Percentiles rank a stretch among this genome's conserved stretches.
Conservation (phyloP, 2,888 invertebrate genomes). For the Scaptomyza parva region DNA sequence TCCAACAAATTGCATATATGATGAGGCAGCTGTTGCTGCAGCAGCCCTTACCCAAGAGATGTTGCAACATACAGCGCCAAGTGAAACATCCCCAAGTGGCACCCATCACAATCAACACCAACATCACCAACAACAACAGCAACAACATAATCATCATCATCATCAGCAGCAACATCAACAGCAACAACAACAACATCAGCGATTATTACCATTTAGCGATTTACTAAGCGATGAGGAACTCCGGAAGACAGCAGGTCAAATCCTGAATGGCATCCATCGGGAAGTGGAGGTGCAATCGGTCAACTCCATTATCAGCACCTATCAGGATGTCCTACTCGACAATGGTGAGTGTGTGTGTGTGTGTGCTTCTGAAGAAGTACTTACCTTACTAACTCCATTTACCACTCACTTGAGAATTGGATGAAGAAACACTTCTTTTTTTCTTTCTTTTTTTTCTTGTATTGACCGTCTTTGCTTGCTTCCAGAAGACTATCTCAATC, state of each 20-base stretch:
- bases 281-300: slow-evolving; percentile 87
- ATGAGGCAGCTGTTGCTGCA: slow-evolving; percentile 84
- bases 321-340: slow-evolving; percentile 84
- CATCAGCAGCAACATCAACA: slow-evolving; percentile 35
- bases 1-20: slow-evolving; percentile 69
- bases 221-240: slow-evolving; percentile 84
- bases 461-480: slow-evolving; percentile 16
- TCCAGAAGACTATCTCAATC: slow-evolving; percentile 87
- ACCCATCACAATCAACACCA: slow-evolving; percentile 26
- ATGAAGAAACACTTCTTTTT: not conserved
- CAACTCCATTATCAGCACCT: slow-evolving; percentile 83
- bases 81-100: slow-evolving; percentile 27
- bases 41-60: slow-evolving; percentile 82
- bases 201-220: slow-evolving; percentile 76
- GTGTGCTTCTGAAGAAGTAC: not conserved
- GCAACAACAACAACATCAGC: slow-evolving; percentile 54
- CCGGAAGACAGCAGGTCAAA: slow-evolving; percentile 87
- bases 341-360: slow-evolving; percentile 83
- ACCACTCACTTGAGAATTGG: no score
- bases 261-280: slow-evolving; percentile 87
- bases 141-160: slow-evolving; percentile 48
- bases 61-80: slow-evolving; percentile 66
- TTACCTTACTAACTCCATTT: not conserved
- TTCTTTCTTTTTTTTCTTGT: no score
- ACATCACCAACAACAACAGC: slow-evolving; percentile 25